Base-by-base conservation (phyloP, 2,113 vertebrate genomes). In the Brachypodius melanocephalos region DNA sequence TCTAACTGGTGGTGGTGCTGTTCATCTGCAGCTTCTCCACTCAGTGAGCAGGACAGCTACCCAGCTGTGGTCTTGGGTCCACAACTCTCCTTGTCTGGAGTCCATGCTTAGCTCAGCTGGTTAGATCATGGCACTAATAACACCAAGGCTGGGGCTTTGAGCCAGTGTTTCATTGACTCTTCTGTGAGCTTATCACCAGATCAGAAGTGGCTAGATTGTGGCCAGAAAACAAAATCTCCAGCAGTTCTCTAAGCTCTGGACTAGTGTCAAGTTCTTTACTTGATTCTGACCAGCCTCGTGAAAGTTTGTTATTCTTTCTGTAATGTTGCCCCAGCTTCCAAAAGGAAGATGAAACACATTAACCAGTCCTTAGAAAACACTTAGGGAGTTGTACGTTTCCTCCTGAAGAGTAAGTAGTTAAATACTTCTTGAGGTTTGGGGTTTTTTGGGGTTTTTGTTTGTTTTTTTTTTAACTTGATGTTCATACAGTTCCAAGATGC, bases 1-100 rank as follows among this genome's bases (percentile, higher is more conserved):
- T 43, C 36, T 77, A 58, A 76, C 76, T 94, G 63, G 17, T 85
- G 90, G 82, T 85, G 75, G 82, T 79, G 88, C 85, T 95, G 68
- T 69, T 91, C 34, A 45, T 43, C 77, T 89, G 66, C 87, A 91
- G 59, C 17, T 8, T 26, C 31, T 57, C 17, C 28, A 34, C 58
- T 29, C 32, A 20, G 58, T 15, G 34, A 61, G 66, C 26, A 74
- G 43, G 80, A 68, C n/a, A 75, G 62, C 54, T 7, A 49, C 20
- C 26, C 29, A 29, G 17, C 38, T 38, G 21, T 76, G 45, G 34
- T 68, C 17, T 8, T 25, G 34, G 26, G 24, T 43, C 40, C 42
- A 54, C 28, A 78, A 9, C 3, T 46, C 24, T 73, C 38, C 28
- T 65, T 17, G 10, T 34, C 42, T 28, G 45, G 45, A 32, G 28